phyloP scores from a whole-genome alignment of 92 coral and sea anemone genomes.

The Epizoanthus illoricatus region DNA sequence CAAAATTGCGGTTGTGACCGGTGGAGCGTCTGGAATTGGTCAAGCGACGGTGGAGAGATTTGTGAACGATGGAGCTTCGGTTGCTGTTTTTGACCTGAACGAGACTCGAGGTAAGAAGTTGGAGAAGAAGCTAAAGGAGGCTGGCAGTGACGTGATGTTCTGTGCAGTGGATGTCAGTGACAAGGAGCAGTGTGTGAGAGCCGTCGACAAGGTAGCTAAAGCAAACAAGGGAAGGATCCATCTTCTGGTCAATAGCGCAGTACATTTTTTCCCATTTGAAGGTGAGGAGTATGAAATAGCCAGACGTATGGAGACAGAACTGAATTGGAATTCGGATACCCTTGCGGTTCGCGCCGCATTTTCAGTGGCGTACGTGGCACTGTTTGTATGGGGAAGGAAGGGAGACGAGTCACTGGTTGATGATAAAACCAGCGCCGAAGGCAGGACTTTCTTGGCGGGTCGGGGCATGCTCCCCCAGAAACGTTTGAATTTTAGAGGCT shows the following conservation, averaged over 20 bases:
- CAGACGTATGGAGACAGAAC: too few species aligned
- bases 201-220: background rate
- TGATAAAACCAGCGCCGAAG: too few species aligned
- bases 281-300: too few species aligned
- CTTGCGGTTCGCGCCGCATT: too few species aligned
- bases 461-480: too few species aligned
- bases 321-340: too few species aligned
- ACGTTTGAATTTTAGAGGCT: too few species aligned
- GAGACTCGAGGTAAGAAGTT: background rate
- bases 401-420: too few species aligned
- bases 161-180: background rate
- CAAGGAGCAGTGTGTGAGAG: background rate
- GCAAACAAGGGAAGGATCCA: background rate
- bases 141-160: background rate
- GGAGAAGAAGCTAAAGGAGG: background rate
- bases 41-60: slow-evolving; percentile 5
- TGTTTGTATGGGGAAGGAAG: too few species aligned
- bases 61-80: slow-evolving; percentile 1
- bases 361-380: too few species aligned
- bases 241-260: background rate
- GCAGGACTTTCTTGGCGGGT: too few species aligned
- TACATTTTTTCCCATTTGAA: too few species aligned
- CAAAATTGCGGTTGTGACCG: slow-evolving; percentile 7
- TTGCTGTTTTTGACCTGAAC: background rate
- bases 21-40: slow-evolving; percentile 11